These are phyloP conservation scores for Meganola albula DNA, from an alignment of 2,888 invertebrate genomes.

Conservation along the genomic window DNA sequence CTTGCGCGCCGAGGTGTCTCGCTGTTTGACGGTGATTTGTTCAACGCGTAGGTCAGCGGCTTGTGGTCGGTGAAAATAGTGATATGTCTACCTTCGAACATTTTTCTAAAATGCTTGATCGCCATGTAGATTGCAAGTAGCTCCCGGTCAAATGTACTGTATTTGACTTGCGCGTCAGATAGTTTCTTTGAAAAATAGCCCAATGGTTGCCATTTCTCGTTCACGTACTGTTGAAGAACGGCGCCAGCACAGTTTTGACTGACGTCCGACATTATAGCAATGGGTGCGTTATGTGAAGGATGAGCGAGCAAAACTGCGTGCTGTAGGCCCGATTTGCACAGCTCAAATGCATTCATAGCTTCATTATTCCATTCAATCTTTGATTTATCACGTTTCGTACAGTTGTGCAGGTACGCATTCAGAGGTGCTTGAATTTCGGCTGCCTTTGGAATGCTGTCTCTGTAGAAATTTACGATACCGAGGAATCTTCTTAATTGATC, in stretches of 20 bases:
- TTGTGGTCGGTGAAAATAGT: slow-evolving; percentile 5
- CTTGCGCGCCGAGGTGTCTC: neutral
- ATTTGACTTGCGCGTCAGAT: slow-evolving; percentile 14
- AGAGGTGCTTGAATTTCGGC: slow-evolving; percentile 11
- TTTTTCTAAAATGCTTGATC: slow-evolving; percentile 14
- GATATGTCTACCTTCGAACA: slow-evolving; percentile 10
- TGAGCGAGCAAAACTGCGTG: slow-evolving; percentile 10
- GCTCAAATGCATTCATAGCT: slow-evolving; percentile 14
- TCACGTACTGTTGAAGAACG: slow-evolving; percentile 17
- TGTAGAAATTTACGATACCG: slow-evolving; percentile 23
- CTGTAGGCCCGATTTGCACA: slow-evolving; percentile 14
- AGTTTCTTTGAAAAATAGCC: slow-evolving; percentile 20
- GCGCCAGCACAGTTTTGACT: slow-evolving; percentile 17
- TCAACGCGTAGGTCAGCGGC: neutral
- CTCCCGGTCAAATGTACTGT: slow-evolving; percentile 22
- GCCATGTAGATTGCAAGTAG: slow-evolving; percentile 22
- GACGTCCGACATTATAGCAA: slow-evolving; percentile 19
- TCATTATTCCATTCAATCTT: slow-evolving; percentile 12
- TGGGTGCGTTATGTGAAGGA: slow-evolving; percentile 4
- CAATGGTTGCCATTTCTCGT: slow-evolving; percentile 16
- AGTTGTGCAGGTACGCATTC: slow-evolving; percentile 17
- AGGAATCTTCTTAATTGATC: slow-evolving; percentile 17
- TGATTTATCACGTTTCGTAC: slow-evolving; percentile 18
- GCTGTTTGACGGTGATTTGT: neutral
- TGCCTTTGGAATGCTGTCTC: slow-evolving; percentile 12